A percentile compares a stretch with the other conserved stretches of the same genome.
Evolutionary conservation across 1,140 invertebrate genomes (phyloP).

Genomic region (Calosoma granatense): DNA sequence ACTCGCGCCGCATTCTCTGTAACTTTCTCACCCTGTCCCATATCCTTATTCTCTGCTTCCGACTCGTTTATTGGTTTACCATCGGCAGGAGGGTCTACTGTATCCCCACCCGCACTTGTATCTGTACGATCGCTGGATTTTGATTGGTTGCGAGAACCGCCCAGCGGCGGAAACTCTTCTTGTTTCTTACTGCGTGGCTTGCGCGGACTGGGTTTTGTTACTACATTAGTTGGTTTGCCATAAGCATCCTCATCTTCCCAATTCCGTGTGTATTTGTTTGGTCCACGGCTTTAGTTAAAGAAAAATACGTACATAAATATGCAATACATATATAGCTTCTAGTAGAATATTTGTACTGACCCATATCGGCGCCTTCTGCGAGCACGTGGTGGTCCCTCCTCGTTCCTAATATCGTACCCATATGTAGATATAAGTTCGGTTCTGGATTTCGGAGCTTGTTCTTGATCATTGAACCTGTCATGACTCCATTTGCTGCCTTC

Average conservation of each 20-base stretch:
- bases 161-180: conserved; percentile 37
- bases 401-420: conserved; percentile 89
- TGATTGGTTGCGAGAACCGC: conserved; percentile 9
- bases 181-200: conserved; percentile 25
- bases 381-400: conserved; percentile 82
- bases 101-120: conserved; percentile 24
- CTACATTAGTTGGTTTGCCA: conserved; percentile 31
- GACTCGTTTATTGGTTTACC: not conserved
- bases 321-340: not conserved
- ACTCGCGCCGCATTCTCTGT: no score
- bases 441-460: conserved; percentile 76
- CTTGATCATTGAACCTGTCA: conserved; percentile 73
- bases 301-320: conserved; percentile 10
- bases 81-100: not conserved
- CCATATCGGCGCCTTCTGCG: conserved; percentile 75
- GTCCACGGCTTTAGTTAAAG: conserved; percentile 55
- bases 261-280: conserved; percentile 81
- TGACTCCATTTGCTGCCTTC: conserved; percentile 75
- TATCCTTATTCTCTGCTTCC: not conserved
- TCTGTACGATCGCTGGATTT: conserved; percentile 23
- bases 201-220: conserved; percentile 16
- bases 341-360: conserved; percentile 38
- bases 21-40: no score
- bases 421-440: conserved; percentile 81
- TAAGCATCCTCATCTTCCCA: conserved; percentile 91